Conservation (phyloP, 2,113 vertebrate genomes). For the Ciconia maguari region DNA sequence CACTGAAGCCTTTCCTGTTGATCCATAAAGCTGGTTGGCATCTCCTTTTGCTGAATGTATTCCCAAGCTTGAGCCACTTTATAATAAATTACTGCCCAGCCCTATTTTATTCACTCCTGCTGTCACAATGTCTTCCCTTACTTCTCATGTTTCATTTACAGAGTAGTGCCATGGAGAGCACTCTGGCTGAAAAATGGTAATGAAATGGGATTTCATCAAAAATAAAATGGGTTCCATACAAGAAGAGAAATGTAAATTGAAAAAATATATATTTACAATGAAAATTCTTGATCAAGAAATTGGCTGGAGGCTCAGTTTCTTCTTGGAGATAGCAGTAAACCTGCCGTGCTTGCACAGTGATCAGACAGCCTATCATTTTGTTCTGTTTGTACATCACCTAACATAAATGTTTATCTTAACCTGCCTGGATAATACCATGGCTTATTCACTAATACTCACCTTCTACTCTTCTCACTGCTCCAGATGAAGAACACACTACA, state of each 20-base stretch:
- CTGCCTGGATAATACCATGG: not conserved
- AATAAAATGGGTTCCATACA: not conserved
- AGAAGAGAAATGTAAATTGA: not conserved
- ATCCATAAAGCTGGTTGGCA: not conserved
- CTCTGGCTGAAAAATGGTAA: not conserved
- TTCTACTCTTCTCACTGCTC: not conserved
- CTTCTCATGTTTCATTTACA: not conserved
- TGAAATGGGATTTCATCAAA: not conserved
- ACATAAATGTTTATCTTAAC: not conserved
- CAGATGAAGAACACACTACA: constrained; percentile 94
- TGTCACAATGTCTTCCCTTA: not conserved
- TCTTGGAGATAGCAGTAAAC: not conserved
- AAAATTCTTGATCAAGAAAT: not conserved
- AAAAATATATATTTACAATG: not conserved
- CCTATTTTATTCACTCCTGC: not conserved
- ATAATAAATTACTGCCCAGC: not conserved
- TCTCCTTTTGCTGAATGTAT: not conserved
- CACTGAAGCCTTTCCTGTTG: not conserved
- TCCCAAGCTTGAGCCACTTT: not conserved
- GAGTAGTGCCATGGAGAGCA: not conserved
- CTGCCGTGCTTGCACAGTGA: not conserved
- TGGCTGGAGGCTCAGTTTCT: not conserved
- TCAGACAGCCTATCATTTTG: not conserved
- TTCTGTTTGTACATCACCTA: not conserved
- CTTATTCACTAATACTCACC: not conserved